Percentiles rank a stretch among this genome's conserved stretches.
Conservation (phyloP, 53 echinoderm and acorn worm species). For the Hippasteria phrygiana region DNA sequence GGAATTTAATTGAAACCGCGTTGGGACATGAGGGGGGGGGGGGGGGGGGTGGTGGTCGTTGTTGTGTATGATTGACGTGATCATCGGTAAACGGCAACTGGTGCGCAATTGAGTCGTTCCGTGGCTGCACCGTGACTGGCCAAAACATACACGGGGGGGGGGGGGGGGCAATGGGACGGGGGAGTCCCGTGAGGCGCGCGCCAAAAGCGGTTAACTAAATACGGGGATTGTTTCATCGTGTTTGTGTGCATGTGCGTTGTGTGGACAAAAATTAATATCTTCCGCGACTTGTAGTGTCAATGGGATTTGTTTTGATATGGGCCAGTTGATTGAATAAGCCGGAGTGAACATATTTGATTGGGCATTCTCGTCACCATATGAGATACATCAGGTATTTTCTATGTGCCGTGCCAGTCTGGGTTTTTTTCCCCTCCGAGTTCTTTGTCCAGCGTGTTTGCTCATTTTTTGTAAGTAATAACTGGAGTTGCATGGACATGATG, state of each 20-base stretch:
- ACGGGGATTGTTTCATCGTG: constrained; percentile 54
- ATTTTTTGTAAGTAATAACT: background rate
- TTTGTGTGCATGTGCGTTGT: no score
- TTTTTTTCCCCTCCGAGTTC: constrained; percentile 5
- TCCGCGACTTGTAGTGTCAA: constrained; percentile 55
- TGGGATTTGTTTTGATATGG: constrained; percentile 61
- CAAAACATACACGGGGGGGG: constrained; percentile 32
- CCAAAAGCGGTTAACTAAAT: constrained; percentile 64
- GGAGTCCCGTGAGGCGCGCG: constrained; percentile 1
- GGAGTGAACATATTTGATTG: constrained; percentile 53
- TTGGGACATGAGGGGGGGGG: background rate
- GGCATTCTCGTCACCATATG: background rate
- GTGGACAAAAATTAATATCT: constrained; percentile 65
- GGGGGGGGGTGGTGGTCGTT: background rate
- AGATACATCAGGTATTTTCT: constrained; percentile 7
- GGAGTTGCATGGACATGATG: background rate
- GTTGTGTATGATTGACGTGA: constrained; percentile 51
- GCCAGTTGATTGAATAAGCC: constrained; percentile 61
- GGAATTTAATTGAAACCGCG: constrained; percentile 60
- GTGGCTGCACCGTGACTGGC: constrained; percentile 31
- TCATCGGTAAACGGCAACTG: constrained; percentile 27
- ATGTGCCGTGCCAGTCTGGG: background rate
- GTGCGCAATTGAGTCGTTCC: constrained; percentile 37
- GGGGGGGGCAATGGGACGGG: constrained; percentile 14
- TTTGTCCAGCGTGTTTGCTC: constrained; percentile 12